Evolutionary conservation across 2,113 vertebrate genomes (phyloP), one percentile per base, ranked within the genome.

Genomic region (Ailurus styani): DNA sequence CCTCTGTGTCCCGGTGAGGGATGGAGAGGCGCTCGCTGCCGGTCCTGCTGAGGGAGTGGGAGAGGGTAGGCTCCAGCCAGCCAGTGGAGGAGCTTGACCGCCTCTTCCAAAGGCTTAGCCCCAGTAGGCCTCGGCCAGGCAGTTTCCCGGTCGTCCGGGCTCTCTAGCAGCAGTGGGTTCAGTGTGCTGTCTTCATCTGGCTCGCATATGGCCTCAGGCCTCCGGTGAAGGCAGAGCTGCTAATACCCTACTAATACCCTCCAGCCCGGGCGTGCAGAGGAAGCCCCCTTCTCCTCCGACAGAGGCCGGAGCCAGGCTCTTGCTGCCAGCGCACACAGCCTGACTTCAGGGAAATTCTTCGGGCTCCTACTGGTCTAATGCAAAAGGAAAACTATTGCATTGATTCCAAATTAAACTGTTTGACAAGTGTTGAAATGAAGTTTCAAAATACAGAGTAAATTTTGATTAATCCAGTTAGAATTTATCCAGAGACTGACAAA

Each of bases 351-450:
- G 54, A 66, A 70, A 11, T 54, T 72, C 40, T 82, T 87, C 87
- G 37, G 29, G 95, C 52, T 90, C n/a, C 18, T 93, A 47, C 60
- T 84, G 18, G 34, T 11, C 66, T 87, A 90, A 50, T 84, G 37
- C 54, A 54, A 75, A 94, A 96, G 66, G 52, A 95, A 93, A 85
- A 50, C 34, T 45, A 55, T 87, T 90, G 17, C 78, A 93, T 6
- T 89, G 57, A 92, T 82, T 96, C 47, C 89, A 84, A 94, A 93
- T 87, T 64, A 84, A 96, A 89, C 79, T 72, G 11, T 96, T 96
- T 42, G 83, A 79, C 60, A 89, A 89, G 57, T 90, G 91, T 84
- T 87, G 70, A 87, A 89, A 62, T 95, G 54, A 96, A 66, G 14
- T 8, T 84, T 97, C 55, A 96, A 93, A 97, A 78, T 77, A 73